Percentiles rank a stretch among this genome's conserved stretches.
Conservation (phyloP, 2,888 invertebrate genomes). For the Eupithecia vulgata region DNA sequence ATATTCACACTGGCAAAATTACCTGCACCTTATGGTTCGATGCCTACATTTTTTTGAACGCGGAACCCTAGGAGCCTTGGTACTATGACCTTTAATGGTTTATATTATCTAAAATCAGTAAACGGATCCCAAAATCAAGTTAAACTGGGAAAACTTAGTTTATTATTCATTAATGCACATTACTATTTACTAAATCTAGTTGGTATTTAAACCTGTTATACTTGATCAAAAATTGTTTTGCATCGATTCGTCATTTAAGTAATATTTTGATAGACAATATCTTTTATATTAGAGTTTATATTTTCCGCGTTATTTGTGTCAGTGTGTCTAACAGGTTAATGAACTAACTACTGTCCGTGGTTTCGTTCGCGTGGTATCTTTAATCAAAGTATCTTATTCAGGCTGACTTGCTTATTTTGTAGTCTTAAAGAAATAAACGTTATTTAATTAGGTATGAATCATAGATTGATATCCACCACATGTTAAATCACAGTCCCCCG, state of each 20-base stretch:
- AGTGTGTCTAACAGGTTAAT: neutral
- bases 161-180: neutral
- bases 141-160: neutral
- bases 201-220: neutral
- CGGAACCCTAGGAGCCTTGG: neutral
- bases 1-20: neutral
- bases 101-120: neutral
- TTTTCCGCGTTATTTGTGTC: neutral
- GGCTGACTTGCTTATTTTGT: no score
- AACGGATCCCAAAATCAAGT: conserved; percentile 1
- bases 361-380: no score
- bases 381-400: no score
- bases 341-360: neutral
- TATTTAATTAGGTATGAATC: no score
- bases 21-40: neutral
- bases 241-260: neutral
- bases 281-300: neutral
- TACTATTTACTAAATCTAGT: neutral
- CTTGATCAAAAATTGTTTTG: neutral
- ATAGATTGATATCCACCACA: no score
- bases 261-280: neutral
- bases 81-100: neutral
- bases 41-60: neutral
- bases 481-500: no score
- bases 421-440: no score